A percentile compares a stretch with the other conserved stretches of the same genome.
These are phyloP conservation scores for Thalassophryne amazonica DNA, from an alignment of 2,797 vertebrate genomes.

Conservation along the genomic window DNA sequence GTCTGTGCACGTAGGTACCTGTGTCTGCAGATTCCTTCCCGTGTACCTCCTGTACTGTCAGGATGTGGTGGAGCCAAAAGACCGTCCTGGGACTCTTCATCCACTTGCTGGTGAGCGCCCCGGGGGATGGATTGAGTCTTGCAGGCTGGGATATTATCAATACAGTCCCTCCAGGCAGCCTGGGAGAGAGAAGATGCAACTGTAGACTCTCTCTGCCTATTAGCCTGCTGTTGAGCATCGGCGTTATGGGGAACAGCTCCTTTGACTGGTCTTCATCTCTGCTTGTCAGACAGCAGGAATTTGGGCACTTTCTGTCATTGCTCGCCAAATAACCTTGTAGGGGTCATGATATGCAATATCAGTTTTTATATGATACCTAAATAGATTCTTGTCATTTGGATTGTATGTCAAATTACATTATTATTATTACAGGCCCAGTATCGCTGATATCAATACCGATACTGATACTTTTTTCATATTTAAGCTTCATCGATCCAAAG, in stretches of 20 bases:
- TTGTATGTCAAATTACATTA: too few species aligned
- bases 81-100: constrained; percentile 71
- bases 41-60: constrained; percentile 42
- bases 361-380: too few species aligned
- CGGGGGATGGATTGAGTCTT: constrained; percentile 76
- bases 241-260: constrained; percentile 61
- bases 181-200: constrained; percentile 74
- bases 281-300: too few species aligned
- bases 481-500: too few species aligned
- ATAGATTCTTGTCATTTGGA: too few species aligned
- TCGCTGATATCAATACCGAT: too few species aligned
- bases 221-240: constrained; percentile 73
- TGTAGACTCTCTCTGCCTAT: constrained; percentile 72
- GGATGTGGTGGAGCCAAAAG: constrained; percentile 62
- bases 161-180: constrained; percentile 77
- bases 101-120: constrained; percentile 65
- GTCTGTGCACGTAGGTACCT: constrained; percentile 34
- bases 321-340: too few species aligned
- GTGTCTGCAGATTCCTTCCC: constrained; percentile 48
- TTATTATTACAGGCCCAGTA: too few species aligned
- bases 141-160: constrained; percentile 79
- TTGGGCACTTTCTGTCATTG: too few species aligned
- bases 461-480: too few species aligned
- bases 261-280: constrained; percentile 52
- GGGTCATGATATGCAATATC: too few species aligned